Percentiles rank a stretch among this genome's conserved stretches.
Conservation (phyloP, 2,113 vertebrate species). For the Azemiops feae region DNA sequence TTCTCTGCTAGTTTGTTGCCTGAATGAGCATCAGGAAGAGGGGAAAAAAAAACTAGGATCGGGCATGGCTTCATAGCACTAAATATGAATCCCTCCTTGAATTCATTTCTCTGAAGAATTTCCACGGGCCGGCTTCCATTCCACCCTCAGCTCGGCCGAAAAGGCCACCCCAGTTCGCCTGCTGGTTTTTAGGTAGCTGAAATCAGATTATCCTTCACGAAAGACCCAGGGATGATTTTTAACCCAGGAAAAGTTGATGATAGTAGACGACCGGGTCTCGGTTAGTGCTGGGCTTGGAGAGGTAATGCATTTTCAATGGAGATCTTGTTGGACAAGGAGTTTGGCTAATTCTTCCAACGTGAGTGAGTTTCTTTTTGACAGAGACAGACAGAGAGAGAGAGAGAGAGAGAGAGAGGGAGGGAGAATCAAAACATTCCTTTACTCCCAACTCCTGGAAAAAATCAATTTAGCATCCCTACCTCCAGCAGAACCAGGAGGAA, state of each 20-base stretch:
- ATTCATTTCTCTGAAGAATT: not conserved
- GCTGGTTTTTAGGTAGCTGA: constrained; percentile 59
- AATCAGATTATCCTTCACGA: constrained; percentile 64
- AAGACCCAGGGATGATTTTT: constrained; percentile 59
- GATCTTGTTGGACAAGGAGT: constrained; percentile 70
- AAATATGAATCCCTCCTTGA: not conserved
- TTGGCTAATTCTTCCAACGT: constrained; percentile 70
- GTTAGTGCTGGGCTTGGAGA: constrained; percentile 64
- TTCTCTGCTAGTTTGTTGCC: too few species aligned
- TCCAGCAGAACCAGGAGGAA: constrained; percentile 38
- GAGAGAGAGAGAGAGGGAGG: not conserved
- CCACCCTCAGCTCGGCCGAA: not conserved
- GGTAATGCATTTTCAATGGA: constrained; percentile 72
- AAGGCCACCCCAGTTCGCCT: constrained; percentile 61
- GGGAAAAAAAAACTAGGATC: too few species aligned
- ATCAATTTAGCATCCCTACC: constrained; percentile 45
- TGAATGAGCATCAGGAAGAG: too few species aligned
- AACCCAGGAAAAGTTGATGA: constrained; percentile 70
- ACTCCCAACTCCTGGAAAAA: constrained; percentile 38
- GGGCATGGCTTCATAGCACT: constrained; percentile 10
- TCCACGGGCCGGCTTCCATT: not conserved
- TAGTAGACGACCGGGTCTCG: constrained; percentile 72
- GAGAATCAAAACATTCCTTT: constrained; percentile 49
- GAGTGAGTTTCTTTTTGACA: constrained; percentile 61
- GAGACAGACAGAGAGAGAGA: too few species aligned